Evolutionary conservation across 1,140 invertebrate genomes (phyloP), one percentile per base, ranked within the genome.

Genomic region (Lepidurus packardi): DNA sequence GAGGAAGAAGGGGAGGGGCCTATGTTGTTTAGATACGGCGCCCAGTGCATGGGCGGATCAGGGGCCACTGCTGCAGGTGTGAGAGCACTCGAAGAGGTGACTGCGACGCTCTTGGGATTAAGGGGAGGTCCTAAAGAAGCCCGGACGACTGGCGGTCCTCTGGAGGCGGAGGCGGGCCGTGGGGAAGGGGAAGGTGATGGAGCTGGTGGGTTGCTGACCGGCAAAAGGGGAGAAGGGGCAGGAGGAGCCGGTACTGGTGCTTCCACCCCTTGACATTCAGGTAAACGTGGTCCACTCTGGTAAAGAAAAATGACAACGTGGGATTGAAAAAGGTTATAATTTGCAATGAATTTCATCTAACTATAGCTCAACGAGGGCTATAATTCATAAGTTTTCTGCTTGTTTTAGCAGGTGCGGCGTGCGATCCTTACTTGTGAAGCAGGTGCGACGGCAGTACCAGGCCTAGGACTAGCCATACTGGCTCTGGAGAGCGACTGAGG

Each of bases 41-140:
- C 53, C 78, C 85, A 85, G 74, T 85, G 84, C 16, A 85, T 84
- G 77, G 85, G 85, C 80, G 85, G 80, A 79, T 85, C 83, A 41
- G 85, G 85, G 43, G 13, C 53, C 53, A 65, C 21, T 13, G 6
- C 7, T n/a, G 21, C 53, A 7, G 53, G 53, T 16, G 16, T 21
- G 7, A 85, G 85, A 73, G 83, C 82, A 81, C 85, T 83, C 80
- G 84, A 83, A 81, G 85, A 85, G 79, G 85, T 85, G 79, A 85
- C 85, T 82, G 85, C 85, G 85, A 85, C 86, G 85, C 85, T 85
- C 85, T 85, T 85, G 82, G 86, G 86, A 81, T 86, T 85, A 77
- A 85, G 85, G 84, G 85, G 85, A 84, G 86, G 82, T 80, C 85
- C 86, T 86, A 81, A 73, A 83, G 82, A 74, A 78, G 25, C 13